Conservation (phyloP, 2,113 vertebrate species). For the Microcebus ravelobensis region DNA sequence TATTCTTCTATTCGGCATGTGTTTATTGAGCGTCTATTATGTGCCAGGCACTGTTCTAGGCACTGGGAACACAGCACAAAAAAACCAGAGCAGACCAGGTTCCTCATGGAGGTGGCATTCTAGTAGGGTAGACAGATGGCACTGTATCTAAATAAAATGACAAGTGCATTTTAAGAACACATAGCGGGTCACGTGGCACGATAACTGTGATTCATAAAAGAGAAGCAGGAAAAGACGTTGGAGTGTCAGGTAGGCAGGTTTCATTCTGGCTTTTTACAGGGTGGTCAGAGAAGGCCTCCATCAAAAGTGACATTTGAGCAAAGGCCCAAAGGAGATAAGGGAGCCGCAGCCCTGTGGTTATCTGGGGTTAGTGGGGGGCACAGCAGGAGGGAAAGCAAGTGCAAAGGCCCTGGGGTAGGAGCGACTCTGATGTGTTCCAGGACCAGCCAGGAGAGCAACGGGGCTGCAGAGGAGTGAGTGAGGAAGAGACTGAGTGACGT, state of each 20-base stretch:
- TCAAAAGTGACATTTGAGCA: neutral
- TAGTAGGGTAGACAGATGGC: neutral
- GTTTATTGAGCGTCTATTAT: neutral
- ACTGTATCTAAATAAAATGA: neutral
- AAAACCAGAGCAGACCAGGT: neutral
- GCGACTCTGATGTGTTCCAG: neutral
- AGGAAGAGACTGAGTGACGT: fast-evolving
- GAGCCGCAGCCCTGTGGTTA: neutral
- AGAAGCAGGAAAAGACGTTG: neutral
- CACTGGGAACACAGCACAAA: neutral
- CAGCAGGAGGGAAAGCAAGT: neutral
- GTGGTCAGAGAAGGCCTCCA: neutral
- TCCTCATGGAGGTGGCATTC: neutral
- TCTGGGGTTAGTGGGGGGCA: neutral
- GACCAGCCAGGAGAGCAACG: neutral
- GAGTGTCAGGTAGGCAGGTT: neutral
- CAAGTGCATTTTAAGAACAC: neutral
- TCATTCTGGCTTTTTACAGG: neutral
- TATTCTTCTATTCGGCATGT: neutral
- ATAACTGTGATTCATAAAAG: neutral
- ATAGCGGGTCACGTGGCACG: neutral
- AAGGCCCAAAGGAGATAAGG: neutral
- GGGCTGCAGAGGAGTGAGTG: neutral
- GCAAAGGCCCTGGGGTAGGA: neutral
- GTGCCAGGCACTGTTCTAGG: neutral